phyloP scores from a whole-genome alignment of 2,797 vertebrate genomes.

The Thalassophryne amazonica region DNA sequence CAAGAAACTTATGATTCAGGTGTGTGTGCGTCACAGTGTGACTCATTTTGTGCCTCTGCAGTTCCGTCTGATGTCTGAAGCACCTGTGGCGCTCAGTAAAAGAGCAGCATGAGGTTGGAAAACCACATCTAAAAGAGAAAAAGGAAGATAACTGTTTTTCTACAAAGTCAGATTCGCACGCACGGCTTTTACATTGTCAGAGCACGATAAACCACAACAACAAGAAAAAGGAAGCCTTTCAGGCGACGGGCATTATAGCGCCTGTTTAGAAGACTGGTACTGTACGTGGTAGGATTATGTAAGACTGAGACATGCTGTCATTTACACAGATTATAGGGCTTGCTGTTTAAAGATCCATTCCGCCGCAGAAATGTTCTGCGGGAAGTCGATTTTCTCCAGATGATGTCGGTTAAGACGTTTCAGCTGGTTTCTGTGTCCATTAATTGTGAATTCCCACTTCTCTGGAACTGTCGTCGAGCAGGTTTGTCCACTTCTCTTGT shows the following conservation, averaged over 20 bases:
- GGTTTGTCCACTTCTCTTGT: constrained; percentile 72
- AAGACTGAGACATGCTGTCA: constrained; percentile 20
- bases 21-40: constrained; percentile 33
- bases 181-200: constrained; percentile 18
- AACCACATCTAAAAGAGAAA: constrained; percentile 41
- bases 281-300: constrained; percentile 5
- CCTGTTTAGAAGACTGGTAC: constrained; percentile 20
- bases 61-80: constrained; percentile 17
- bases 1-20: constrained; percentile 12
- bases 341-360: constrained; percentile 21
- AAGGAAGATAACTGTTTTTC: constrained; percentile 44
- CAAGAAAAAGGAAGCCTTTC: not conserved
- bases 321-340: constrained; percentile 38
- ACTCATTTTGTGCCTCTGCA: constrained; percentile 44
- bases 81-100: constrained; percentile 52
- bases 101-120: constrained; percentile 14
- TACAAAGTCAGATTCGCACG: constrained; percentile 15
- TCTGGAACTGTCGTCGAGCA: constrained; percentile 49
- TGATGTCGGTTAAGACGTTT: not conserved
- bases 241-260: constrained; percentile 9
- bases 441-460: constrained; percentile 15
- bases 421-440: not conserved
- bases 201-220: constrained; percentile 30
- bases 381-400: constrained; percentile 9
- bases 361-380: not conserved